Conservation (phyloP, 2,888 invertebrate genomes). For the Erebia ligea region DNA sequence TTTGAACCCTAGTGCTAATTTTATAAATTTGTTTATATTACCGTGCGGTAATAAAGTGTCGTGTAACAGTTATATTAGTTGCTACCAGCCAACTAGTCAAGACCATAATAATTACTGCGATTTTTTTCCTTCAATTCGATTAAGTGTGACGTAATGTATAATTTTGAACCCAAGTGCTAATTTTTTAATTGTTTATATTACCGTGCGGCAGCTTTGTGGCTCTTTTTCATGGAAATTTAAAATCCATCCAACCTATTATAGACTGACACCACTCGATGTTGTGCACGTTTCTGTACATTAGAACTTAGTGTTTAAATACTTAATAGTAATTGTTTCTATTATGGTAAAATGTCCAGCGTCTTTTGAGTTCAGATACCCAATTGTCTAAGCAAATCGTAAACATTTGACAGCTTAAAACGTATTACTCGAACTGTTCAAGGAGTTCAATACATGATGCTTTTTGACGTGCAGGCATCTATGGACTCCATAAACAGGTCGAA, state of each 20-base stretch:
- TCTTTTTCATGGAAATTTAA: slow-evolving; percentile 52
- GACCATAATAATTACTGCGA: too few relatives aligned
- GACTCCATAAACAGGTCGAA: too few relatives aligned
- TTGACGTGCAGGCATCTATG: too few relatives aligned
- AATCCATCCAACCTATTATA: slow-evolving; percentile 82
- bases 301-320: slow-evolving; percentile 64
- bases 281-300: slow-evolving; percentile 78
- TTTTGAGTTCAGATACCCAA: slow-evolving; percentile 8
- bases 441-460: too few relatives aligned
- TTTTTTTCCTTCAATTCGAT: neutral
- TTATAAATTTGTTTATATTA: too few relatives aligned
- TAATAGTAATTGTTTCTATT: slow-evolving; percentile 50
- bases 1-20: too few relatives aligned
- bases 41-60: too few relatives aligned
- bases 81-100: too few relatives aligned
- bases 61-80: too few relatives aligned
- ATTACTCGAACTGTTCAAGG: too few relatives aligned
- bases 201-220: slow-evolving; percentile 52
- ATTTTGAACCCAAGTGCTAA: slow-evolving; percentile 24
- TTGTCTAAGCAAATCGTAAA: too few relatives aligned
- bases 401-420: too few relatives aligned
- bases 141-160: slow-evolving; percentile 19
- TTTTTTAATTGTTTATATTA: slow-evolving; percentile 37
- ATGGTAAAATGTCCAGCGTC: neutral
- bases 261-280: slow-evolving; percentile 81